These are phyloP conservation scores for Sebastes fasciatus DNA, from an alignment of 2,113 vertebrate genomes.

Conservation along the genomic window DNA sequence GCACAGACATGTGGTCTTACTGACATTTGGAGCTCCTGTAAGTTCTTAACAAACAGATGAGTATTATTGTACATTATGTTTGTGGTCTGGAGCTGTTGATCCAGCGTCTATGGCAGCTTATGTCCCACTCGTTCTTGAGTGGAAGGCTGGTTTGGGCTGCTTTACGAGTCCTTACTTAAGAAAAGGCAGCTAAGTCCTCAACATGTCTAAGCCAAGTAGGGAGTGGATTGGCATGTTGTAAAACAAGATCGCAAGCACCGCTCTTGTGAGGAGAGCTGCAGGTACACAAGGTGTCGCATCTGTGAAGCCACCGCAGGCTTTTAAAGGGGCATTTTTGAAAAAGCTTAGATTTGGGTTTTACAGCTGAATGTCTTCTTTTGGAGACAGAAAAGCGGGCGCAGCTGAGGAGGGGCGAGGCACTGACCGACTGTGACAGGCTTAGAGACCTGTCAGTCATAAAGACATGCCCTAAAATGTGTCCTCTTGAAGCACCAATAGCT, in stretches of 20 bases:
- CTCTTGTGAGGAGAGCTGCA: neutral
- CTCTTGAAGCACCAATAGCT: neutral
- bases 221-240: conserved; percentile 38
- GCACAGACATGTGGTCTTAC: neutral
- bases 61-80: neutral
- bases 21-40: neutral
- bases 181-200: conserved; percentile 8
- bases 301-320: neutral
- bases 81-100: neutral
- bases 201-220: neutral
- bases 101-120: neutral
- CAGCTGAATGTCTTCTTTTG: neutral
- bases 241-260: neutral
- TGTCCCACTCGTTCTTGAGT: neutral
- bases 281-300: neutral
- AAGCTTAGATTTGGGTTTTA: neutral
- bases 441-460: neutral
- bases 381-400: neutral
- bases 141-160: neutral
- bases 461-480: neutral
- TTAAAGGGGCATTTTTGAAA: conserved; percentile 11
- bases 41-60: neutral
- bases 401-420: neutral
- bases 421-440: neutral
- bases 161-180: neutral